These are phyloP conservation scores for Rhamnusium bicolor DNA, from an alignment of 2,888 invertebrate genomes.

Conservation along the genomic window DNA sequence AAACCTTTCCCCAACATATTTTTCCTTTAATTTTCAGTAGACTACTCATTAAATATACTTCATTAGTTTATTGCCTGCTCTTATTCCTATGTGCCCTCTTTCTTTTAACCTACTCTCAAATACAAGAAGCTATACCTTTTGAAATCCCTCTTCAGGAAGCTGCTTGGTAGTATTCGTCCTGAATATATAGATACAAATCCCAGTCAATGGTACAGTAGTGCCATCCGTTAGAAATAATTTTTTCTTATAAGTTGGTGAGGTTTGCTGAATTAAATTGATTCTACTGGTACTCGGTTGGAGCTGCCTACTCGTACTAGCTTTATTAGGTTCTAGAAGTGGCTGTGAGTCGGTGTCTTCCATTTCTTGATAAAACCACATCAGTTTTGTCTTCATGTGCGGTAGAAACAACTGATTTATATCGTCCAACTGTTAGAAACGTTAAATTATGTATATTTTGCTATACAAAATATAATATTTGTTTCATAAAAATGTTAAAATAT, in stretches of 20 bases:
- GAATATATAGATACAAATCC: constrained; percentile 89
- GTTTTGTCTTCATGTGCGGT: constrained; percentile 87
- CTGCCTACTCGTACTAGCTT: constrained; percentile 64
- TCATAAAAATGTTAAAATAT: too few relatives aligned
- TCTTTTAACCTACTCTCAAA: too few relatives aligned
- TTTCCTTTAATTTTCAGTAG: too few relatives aligned
- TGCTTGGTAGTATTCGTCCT: constrained; percentile 88
- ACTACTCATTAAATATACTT: too few relatives aligned
- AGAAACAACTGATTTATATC: constrained; percentile 90
- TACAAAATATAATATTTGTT: too few relatives aligned
- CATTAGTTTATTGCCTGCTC: too few relatives aligned
- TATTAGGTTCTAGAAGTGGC: constrained; percentile 58
- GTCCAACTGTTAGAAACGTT: constrained; percentile 77
- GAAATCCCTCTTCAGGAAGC: constrained; percentile 93
- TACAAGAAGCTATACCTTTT: constrained; percentile 84
- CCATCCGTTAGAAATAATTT: constrained; percentile 90
- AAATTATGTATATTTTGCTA: too few relatives aligned
- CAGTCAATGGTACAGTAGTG: constrained; percentile 85
- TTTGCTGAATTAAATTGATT: constrained; percentile 65
- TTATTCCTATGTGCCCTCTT: too few relatives aligned
- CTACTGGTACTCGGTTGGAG: constrained; percentile 66
- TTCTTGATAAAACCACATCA: constrained; percentile 93
- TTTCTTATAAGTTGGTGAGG: constrained; percentile 78
- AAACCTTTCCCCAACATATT: too few relatives aligned
- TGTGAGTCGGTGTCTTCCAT: constrained; percentile 80